A percentile compares a stretch with the other conserved stretches of the same genome.
These are phyloP conservation scores for Plestiodon gilberti DNA, from an alignment of 2,113 vertebrate species.

Conservation along the genomic window DNA sequence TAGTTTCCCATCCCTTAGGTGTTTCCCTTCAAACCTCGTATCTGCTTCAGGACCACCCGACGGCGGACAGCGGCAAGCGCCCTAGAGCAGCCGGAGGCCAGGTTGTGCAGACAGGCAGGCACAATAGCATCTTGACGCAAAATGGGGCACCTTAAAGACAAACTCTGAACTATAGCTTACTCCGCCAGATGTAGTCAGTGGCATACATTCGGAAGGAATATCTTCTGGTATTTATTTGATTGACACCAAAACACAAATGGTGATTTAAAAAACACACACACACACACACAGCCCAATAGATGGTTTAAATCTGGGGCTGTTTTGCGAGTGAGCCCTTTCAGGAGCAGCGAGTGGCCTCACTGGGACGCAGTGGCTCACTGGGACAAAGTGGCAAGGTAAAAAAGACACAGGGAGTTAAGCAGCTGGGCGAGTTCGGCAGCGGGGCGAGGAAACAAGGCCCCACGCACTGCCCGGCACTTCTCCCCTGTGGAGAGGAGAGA, in stretches of 20 bases:
- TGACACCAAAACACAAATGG: neutral
- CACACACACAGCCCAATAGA: too few relatives aligned
- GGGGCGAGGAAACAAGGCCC: too few relatives aligned
- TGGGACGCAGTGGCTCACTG: too few relatives aligned
- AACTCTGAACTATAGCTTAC: neutral
- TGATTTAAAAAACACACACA: neutral
- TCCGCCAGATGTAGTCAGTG: neutral
- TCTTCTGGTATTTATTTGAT: neutral
- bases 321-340: too few relatives aligned
- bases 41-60: slow-evolving; percentile 41
- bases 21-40: neutral
- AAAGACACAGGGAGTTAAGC: too few relatives aligned
- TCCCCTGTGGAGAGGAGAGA: too few relatives aligned
- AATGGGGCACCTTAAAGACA: neutral
- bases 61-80: slow-evolving; percentile 43
- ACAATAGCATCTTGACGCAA: neutral
- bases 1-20: neutral
- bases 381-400: too few relatives aligned
- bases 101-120: neutral
- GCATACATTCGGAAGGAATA: neutral
- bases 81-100: too few relatives aligned
- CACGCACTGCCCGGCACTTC: too few relatives aligned
- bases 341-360: too few relatives aligned
- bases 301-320: too few relatives aligned
- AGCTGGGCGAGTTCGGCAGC: too few relatives aligned